Evolutionary conservation across 1,140 invertebrate genomes (phyloP), one percentile per base, ranked within the genome.

Genomic region (Drosophila ogumai): DNA sequence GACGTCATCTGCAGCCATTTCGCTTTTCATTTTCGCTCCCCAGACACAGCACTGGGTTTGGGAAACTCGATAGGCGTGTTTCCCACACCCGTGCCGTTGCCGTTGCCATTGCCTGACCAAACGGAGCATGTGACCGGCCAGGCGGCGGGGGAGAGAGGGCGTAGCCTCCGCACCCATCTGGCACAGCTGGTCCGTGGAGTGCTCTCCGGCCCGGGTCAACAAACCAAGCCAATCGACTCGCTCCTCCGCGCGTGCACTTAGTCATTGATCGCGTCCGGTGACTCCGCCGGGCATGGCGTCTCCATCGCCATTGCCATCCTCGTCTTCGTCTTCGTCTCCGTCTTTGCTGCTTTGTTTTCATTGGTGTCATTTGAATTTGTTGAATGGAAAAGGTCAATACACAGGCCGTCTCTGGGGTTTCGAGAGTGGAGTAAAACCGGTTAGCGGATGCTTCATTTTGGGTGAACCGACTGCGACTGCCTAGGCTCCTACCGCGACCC

Each of bases 191-290:
- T 55, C 34, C 34, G 34, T 55, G 52, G 34, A 84, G 59, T 77
- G 66, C 72, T 75, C 54, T 60, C 49, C 44, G 76, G 73, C 58
- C 55, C 76, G 77, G 82, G 82, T 86, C 82, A 85, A 85, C 78
- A 85, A 85, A 85, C 82, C 78, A 86, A 85, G 85, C 82, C 74
- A 86, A 85, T 73, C 67, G 73, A 74, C 56, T 85, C 6, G 57
- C 61, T 69, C 41, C 49, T 82, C 54, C 40, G 15, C 54, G 71
- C 55, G 36, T 78, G 68, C 38, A 67, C 69, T 81, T 86, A 81
- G 46, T 67, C 82, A 86, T 86, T 85, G 82, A 85, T 86, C 73
- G 77, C 73, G 81, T 85, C 68, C 81, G 81, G 81, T 69, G 67
- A 85, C 72, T 80, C 8, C 28, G 43, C 17, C 79, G 61, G 41